phyloP scores from a whole-genome alignment of 2,797 vertebrate genomes.

The Erethizon dorsatum region DNA sequence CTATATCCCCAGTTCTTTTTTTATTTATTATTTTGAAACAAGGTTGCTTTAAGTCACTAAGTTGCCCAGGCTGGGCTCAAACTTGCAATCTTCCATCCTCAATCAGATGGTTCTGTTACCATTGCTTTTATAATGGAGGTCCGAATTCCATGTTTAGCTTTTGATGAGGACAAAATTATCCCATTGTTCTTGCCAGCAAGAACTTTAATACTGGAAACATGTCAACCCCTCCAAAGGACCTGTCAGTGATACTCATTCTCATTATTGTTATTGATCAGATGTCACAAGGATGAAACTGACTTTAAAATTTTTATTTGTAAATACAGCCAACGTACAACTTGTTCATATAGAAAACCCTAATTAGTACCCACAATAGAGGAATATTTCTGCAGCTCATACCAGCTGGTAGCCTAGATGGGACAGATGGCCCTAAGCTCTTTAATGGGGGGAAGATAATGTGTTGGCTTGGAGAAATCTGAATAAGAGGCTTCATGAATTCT shows the following conservation, averaged over 20 bases:
- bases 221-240: neutral
- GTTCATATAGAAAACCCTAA: conserved; percentile 85
- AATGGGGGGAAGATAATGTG: conserved; percentile 86
- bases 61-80: neutral
- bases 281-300: neutral
- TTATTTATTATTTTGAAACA: neutral
- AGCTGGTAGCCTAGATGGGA: conserved; percentile 88
- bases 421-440: conserved; percentile 87
- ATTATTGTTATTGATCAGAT: conserved; percentile 68
- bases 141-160: conserved; percentile 9
- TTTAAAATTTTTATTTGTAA: conserved; percentile 80
- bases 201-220: neutral
- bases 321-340: conserved; percentile 82
- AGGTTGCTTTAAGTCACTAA: neutral
- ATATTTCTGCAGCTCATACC: conserved; percentile 86
- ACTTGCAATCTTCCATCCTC: neutral
- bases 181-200: neutral
- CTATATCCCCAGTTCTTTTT: neutral
- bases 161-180: conserved; percentile 13
- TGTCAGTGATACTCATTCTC: neutral
- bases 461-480: conserved; percentile 83
- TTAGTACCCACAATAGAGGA: conserved; percentile 85
- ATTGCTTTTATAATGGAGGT: conserved; percentile 41
- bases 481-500: conserved; percentile 82
- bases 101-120: neutral